phyloP scores from a whole-genome alignment of 1,140 invertebrate genomes.

The Gonatopus flavifemur region DNA sequence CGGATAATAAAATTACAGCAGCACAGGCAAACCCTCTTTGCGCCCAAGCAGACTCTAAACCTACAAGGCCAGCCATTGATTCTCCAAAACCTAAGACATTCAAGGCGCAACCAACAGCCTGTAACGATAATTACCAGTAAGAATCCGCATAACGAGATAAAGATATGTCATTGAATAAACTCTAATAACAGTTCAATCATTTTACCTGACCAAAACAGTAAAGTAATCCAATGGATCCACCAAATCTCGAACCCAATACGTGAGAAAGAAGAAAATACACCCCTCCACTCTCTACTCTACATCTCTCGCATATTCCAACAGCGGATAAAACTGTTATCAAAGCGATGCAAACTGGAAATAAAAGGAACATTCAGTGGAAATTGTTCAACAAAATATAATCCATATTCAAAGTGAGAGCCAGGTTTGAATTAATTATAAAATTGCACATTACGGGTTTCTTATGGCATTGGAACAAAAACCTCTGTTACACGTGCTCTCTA shows the following conservation, averaged over 20 bases:
- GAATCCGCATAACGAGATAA: slow-evolving; percentile 15
- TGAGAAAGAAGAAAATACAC: slow-evolving; percentile 94
- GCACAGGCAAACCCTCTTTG: slow-evolving; percentile 79
- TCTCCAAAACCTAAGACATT: slow-evolving; percentile 94
- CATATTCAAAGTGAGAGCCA: no score
- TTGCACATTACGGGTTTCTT: no score
- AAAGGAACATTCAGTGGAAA: no score
- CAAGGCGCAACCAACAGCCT: slow-evolving; percentile 93
- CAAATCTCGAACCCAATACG: slow-evolving; percentile 89
- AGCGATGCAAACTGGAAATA: slow-evolving; percentile 74
- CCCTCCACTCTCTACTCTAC: slow-evolving; percentile 91
- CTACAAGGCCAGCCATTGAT: slow-evolving; percentile 84
- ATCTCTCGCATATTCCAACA: slow-evolving; percentile 93
- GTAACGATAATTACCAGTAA: slow-evolving; percentile 27
- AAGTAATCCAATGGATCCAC: slow-evolving; percentile 86
- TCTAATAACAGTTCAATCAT: no score
- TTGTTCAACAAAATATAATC: no score
- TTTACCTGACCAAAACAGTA: slow-evolving; percentile 94
- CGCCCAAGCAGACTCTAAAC: slow-evolving; percentile 72
- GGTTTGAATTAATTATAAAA: no score
- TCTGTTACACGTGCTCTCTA: no score
- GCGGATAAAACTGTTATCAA: slow-evolving; percentile 89
- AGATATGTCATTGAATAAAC: no score
- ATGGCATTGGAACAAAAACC: no score
- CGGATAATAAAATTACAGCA: slow-evolving; percentile 78